Conservation (phyloP, 2,113 vertebrate species). For the Stegastes partitus region DNA sequence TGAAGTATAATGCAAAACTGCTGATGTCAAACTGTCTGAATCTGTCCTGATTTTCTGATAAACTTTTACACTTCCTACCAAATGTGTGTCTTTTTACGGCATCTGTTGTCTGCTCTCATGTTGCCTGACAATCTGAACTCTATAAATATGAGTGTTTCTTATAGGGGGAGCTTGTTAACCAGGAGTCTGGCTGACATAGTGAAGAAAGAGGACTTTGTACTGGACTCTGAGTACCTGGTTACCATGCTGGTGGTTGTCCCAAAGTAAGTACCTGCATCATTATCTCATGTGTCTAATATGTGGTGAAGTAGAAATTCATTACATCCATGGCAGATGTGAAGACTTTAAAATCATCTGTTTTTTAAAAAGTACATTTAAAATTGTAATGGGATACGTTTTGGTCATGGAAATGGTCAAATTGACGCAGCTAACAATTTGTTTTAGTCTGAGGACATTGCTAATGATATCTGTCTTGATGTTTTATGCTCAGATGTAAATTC, state of each 20-base stretch:
- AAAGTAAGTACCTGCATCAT: slow-evolving; percentile 91
- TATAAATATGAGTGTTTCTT: slow-evolving; percentile 1
- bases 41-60: too few species aligned
- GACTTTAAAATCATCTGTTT: too few species aligned
- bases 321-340: background rate
- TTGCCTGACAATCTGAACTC: background rate
- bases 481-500: background rate
- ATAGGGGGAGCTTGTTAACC: slow-evolving; percentile 95
- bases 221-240: slow-evolving; percentile 97
- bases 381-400: too few species aligned
- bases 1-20: background rate
- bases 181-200: slow-evolving; percentile 98
- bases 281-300: background rate
- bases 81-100: background rate
- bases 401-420: too few species aligned
- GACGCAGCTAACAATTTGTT: too few species aligned
- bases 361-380: too few species aligned
- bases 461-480: background rate
- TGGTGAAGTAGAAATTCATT: background rate
- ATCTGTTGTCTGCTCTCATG: background rate
- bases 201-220: slow-evolving; percentile 98
- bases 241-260: slow-evolving; percentile 98
- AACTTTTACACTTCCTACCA: background rate
- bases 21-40: background rate
- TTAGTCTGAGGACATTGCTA: background rate